Evolutionary conservation across 1,140 invertebrate genomes (phyloP), one percentile per base, ranked within the genome.

Genomic region (Venturia canescens): DNA sequence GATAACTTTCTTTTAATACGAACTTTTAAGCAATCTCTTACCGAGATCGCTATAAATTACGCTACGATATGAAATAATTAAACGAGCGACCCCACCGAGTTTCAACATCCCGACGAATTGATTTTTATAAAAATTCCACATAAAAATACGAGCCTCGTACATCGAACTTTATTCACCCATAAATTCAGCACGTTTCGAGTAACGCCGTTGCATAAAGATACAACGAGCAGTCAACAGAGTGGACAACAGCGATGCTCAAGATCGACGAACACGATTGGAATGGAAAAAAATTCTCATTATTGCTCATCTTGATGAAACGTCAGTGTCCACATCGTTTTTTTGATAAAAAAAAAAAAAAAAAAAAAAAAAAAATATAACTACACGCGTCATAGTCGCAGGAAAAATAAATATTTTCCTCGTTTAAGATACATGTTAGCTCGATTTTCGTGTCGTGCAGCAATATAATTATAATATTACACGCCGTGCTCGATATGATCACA

Each of bases 391-490:
- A 31, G 9, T 69, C 1, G 15, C 66, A 69, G 66, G 66, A 53
- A 48, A 48, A 72, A 57, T n/a, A 76, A 76, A 76, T 31, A 60
- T 29, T 76, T 76, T 15, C 23, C 50, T 34, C 18, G 27, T 50
- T 76, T 53, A 77, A 77, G 75, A 34, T 76, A 34, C 75, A 77
- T 60, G 75, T 60, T 48, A 23, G 29, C 74, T 67, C n/a, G 75
- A 77, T 79, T 83, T 81, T 84, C 87, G 84, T 87, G 85, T 81
- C 84, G 70, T 70, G 53, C 78, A 78, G 84, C 86, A 86, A 83
- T 89, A 87, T 88, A 89, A 89, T 89, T 89, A 89, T 83, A 87
- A 87, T 87, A 89, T 87, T 87, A 84, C 70, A 82, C 79, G 79
- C 50, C 60, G 66, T 53, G 38, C 38, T 26, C 80, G 74, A 81